A percentile compares a stretch with the other conserved stretches of the same genome.
These are phyloP conservation scores for Teleopsis dalmanni DNA, from an alignment of 1,140 invertebrate genomes.

Conservation along the genomic window DNA sequence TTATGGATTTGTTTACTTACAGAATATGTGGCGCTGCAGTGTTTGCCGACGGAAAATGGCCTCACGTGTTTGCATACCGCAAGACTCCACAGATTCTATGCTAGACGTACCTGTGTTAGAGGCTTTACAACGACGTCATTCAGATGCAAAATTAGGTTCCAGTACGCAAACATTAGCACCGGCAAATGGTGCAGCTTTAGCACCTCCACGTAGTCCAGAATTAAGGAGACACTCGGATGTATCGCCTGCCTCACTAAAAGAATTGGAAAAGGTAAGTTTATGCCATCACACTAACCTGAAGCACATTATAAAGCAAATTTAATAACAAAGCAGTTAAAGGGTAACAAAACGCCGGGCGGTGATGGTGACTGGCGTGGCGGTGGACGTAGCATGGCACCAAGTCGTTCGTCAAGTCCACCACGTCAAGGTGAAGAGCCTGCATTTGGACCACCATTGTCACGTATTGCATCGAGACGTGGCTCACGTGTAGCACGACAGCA, in stretches of 20 bases:
- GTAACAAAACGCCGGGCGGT: constrained; percentile 20
- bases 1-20: constrained; percentile 14
- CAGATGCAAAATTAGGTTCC: constrained; percentile 63
- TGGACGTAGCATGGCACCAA: constrained; percentile 46
- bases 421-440: constrained; percentile 34
- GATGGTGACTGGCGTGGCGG: constrained; percentile 39
- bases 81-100: constrained; percentile 71
- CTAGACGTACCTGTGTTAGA: constrained; percentile 70
- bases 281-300: background rate
- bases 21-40: constrained; percentile 71
- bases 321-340: constrained; percentile 17
- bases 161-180: constrained; percentile 45
- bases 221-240: constrained; percentile 72
- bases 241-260: constrained; percentile 73
- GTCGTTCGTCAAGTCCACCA: constrained; percentile 47
- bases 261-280: constrained; percentile 67
- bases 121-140: constrained; percentile 65
- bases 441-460: constrained; percentile 34
- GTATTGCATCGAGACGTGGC: constrained; percentile 52
- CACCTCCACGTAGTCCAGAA: constrained; percentile 70
- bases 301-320: background rate
- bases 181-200: constrained; percentile 50
- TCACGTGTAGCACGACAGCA: constrained; percentile 64
- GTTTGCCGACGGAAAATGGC: constrained; percentile 72
- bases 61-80: constrained; percentile 57